A percentile compares a stretch with the other conserved stretches of the same genome.
phyloP scores from a whole-genome alignment of 1,140 invertebrate species.

The Cataglyphis hispanica region DNA sequence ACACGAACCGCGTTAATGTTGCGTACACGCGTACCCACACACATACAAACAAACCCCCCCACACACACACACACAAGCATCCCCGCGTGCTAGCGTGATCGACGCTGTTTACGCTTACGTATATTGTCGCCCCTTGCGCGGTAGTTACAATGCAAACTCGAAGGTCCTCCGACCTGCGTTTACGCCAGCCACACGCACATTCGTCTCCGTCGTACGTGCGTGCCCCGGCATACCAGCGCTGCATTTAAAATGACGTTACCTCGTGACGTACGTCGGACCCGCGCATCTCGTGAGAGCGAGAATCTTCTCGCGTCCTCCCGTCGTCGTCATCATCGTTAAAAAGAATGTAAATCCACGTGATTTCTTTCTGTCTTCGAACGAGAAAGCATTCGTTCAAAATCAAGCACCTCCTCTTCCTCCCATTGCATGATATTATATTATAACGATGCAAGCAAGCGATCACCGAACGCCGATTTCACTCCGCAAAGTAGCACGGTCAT shows the following conservation, averaged over 20 bases:
- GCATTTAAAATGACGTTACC: conserved; percentile 65
- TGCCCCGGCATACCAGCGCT: conserved; percentile 64
- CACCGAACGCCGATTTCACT: conserved; percentile 41
- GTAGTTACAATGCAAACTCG: conserved; percentile 55
- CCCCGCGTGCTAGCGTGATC: not conserved
- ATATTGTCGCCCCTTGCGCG: not conserved
- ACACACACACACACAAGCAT: conserved; percentile 2
- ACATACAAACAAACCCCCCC: too few species aligned
- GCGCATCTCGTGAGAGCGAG: conserved; percentile 34
- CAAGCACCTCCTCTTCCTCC: not conserved
- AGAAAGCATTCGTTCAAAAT: conserved; percentile 32
- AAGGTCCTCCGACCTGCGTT: conserved; percentile 59
- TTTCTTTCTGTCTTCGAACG: conserved; percentile 15
- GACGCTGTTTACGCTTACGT: conserved; percentile 31
- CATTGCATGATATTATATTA: conserved; percentile 15
- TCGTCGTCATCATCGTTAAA: not conserved
- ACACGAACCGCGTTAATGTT: conserved; percentile 44
- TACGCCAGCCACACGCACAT: conserved; percentile 54
- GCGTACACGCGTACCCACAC: conserved; percentile 24
- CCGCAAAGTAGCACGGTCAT: conserved; percentile 30
- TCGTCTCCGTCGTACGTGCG: conserved; percentile 64
- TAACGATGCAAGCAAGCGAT: not conserved
- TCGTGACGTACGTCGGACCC: conserved; percentile 17
- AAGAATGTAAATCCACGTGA: conserved; percentile 32
- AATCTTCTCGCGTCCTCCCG: conserved; percentile 13